Percentiles rank a stretch among this genome's conserved stretches.
phyloP scores from a whole-genome alignment of 2,888 invertebrate genomes.

The Serripes groenlandicus region DNA sequence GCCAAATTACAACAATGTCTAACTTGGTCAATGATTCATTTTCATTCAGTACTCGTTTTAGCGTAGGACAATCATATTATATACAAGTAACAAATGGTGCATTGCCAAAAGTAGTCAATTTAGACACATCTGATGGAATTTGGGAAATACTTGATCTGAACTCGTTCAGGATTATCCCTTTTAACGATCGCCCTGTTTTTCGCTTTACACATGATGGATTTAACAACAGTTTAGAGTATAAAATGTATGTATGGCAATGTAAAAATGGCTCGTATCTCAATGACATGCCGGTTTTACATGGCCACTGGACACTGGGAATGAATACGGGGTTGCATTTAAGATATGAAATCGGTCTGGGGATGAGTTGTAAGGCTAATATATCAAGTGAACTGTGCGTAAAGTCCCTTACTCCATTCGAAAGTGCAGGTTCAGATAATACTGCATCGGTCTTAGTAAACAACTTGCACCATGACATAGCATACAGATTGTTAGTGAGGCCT shows the following conservation, averaged over 20 bases:
- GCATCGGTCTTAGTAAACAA: neutral
- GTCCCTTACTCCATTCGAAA: neutral
- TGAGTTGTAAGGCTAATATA: neutral
- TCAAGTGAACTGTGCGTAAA: neutral
- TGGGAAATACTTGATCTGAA: neutral
- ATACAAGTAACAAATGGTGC: neutral
- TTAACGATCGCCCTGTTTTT: neutral
- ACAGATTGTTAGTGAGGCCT: neutral
- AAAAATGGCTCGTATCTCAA: conserved; percentile 1
- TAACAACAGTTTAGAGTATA: neutral
- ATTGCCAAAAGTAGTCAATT: neutral
- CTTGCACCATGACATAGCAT: neutral
- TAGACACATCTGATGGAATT: neutral
- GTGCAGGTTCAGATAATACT: neutral
- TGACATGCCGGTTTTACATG: neutral
- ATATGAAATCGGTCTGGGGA: neutral
- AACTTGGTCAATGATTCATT: neutral
- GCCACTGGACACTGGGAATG: neutral
- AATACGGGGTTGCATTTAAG: neutral
- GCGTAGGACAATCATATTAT: neutral
- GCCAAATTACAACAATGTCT: neutral
- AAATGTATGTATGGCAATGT: neutral
- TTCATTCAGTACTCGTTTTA: neutral
- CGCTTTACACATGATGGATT: too few species aligned
- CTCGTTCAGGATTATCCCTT: neutral